Percentiles rank a stretch among this genome's conserved stretches.
Evolutionary conservation across 1,140 invertebrate species (phyloP).

Genomic region (Drosophila kepulauana): DNA sequence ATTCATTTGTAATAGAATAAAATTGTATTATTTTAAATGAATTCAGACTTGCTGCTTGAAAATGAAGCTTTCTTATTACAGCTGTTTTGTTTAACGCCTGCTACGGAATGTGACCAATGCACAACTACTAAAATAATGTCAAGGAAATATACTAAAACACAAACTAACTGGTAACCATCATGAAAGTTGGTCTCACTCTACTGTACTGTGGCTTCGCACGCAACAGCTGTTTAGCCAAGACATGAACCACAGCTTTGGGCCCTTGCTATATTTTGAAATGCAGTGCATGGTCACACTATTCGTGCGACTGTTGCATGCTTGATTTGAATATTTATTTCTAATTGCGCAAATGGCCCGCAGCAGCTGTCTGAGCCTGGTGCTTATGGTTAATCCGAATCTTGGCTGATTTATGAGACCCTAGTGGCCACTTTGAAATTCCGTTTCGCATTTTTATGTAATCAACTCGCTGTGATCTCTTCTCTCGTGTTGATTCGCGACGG

Average conservation of each 20-base stretch:
- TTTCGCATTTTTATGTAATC: slow-evolving; percentile 47
- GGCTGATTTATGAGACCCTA: slow-evolving; percentile 10
- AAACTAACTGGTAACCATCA: too few relatives aligned
- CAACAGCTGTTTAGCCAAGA: slow-evolving; percentile 15
- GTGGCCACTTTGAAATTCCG: slow-evolving; percentile 30
- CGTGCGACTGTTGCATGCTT: neutral
- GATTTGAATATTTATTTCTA: slow-evolving; percentile 27
- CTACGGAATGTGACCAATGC: too few relatives aligned
- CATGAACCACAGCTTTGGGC: slow-evolving; percentile 1
- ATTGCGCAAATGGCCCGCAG: slow-evolving; percentile 9
- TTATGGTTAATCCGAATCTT: slow-evolving; percentile 20
- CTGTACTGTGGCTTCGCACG: slow-evolving; percentile 20
- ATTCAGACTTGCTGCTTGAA: too few relatives aligned
- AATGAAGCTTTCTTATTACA: too few relatives aligned
- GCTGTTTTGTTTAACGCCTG: too few relatives aligned
- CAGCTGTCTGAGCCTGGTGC: neutral
- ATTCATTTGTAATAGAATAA: too few relatives aligned
- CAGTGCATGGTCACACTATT: neutral
- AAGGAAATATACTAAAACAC: too few relatives aligned
- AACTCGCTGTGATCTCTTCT: slow-evolving; percentile 24
- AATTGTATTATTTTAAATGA: too few relatives aligned
- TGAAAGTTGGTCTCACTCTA: too few relatives aligned
- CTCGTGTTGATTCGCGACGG: slow-evolving; percentile 18
- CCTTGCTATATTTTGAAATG: neutral
- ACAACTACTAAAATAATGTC: too few relatives aligned